Conservation (phyloP, 2,113 vertebrate species). For the Desmodus rotundus region DNA sequence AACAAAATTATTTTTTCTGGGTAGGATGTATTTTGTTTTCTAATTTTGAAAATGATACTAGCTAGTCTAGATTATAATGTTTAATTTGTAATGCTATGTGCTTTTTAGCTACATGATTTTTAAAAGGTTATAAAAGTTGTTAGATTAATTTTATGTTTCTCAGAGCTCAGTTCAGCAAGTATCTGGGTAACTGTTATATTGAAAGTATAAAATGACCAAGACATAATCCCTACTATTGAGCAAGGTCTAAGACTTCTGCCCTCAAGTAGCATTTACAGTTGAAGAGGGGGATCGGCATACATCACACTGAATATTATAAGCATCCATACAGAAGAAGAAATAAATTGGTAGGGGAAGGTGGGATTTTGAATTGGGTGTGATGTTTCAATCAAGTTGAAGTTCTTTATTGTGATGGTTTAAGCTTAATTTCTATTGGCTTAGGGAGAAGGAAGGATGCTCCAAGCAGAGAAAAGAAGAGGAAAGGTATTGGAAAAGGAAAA, state of each 20-base stretch:
- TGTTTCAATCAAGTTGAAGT: neutral
- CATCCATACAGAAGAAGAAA: slow-evolving; percentile 2
- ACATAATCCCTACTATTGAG: neutral
- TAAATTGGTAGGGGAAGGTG: neutral
- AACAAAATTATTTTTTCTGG: slow-evolving; percentile 24
- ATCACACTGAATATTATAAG: slow-evolving; percentile 16
- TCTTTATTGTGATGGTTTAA: neutral
- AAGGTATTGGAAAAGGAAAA: neutral
- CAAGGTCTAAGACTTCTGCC: neutral
- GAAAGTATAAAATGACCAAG: neutral
- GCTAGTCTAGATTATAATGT: neutral
- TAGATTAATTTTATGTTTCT: neutral
- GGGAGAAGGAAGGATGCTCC: neutral
- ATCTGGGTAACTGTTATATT: neutral
- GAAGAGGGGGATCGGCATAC: neutral
- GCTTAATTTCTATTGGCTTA: neutral
- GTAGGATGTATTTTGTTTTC: neutral
- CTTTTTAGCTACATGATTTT: neutral
- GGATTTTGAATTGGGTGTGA: slow-evolving; percentile 4
- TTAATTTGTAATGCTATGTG: neutral
- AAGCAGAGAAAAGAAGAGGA: neutral
- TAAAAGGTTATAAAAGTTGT: slow-evolving; percentile 23
- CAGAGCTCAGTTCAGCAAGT: neutral
- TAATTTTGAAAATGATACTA: slow-evolving; percentile 23
- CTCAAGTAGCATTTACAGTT: slow-evolving; percentile 11